Base-by-base conservation (phyloP, 2,113 vertebrate species). In the Python bivittatus region DNA sequence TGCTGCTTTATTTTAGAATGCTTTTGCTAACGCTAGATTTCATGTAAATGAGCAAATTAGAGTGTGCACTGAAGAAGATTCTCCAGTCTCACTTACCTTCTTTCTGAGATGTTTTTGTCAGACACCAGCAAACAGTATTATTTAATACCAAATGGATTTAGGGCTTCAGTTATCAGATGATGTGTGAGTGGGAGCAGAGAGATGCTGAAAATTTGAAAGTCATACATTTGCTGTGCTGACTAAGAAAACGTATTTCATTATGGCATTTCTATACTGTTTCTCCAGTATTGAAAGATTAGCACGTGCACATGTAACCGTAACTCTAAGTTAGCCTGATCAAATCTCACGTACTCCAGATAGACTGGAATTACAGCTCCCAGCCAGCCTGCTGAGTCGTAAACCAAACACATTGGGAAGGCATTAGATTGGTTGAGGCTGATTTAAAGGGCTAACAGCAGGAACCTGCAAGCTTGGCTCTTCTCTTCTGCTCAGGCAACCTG, bases 171-270 rank as follows among this genome's bases (percentile, higher is more conserved):
- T 42, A 88, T 42, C 91, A 68, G 60, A 91, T 93, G 87, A 68
- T 94, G 61, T 88, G 87, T 92, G 92, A 87, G 90, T 38, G 2
- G 93, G 83, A 53, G 87, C 91, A 88, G 86, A 90, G 33, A 29
- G 92, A 48, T 95, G 88, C 48, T 33, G 89, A 95, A 94, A 93
- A 90, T 93, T 89, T 0, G 4, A 94, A 90, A 94, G 92, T 83
- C 93, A 94, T 79, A 88, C 92, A 61, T 29, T 68, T 95, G 86
- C 42, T 96, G 93, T 91, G 93, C 68, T 93, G 89, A 90, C 90
- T 94, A 87, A 79, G 86, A 92, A 88, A 88, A 57, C 1, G 27
- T 94, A 92, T 84, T 88, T 79, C 72, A 44, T 79, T 0, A 64
- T 83, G 56, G 6, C 90, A 84, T 5, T 4, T 68, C 13, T 23